Base-by-base conservation (phyloP, 2,888 invertebrate species). In the Anaspis maculata region DNA sequence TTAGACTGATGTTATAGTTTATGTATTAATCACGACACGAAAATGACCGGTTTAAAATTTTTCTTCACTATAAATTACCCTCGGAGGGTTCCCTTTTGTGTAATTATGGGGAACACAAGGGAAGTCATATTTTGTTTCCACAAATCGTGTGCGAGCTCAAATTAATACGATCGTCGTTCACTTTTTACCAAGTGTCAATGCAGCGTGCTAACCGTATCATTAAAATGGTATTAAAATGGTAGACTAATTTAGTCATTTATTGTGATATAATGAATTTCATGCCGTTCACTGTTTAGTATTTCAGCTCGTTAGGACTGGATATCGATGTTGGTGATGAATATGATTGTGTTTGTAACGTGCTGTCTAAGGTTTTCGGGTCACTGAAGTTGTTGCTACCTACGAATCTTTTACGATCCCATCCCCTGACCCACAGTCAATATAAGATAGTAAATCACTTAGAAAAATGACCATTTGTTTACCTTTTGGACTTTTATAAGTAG, bases 211-310 rank as follows among this genome's bases (percentile, higher is more conserved):
- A 37, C 34, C 43, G 47, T 51, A 38, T 56, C 51, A 57, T 57
- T 57, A 57, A 54, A 57, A 52, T 42, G 42, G 45, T 51, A 57
- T 57, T 57, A n/a, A n/a, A n/a, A n/a, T n/a, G n/a, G n/a, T n/a
- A 57, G 45, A 48, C 51, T 54, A 56, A 56, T 55, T 53, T 44
- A 54, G 51, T 51, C 54, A 55, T 57, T 57, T 57, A 54, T 57
- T 51, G 40, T 48, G 41, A 39, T 39, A 26, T 19, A 19, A 9
- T 19, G 2, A 16, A n/a, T n/a, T n/a, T n/a, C n/a, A n/a, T n/a
- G n/a, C n/a, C n/a, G n/a, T n/a, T n/a, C n/a, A n/a, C n/a, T n/a
- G n/a, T n/a, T n/a, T n/a, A n/a, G n/a, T n/a, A n/a, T n/a, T n/a
- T n/a, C n/a, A n/a, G n/a, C n/a, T n/a, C n/a, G n/a, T n/a, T n/a